A percentile compares a stretch with the other conserved stretches of the same genome.
Evolutionary conservation across 2,888 invertebrate genomes (phyloP).

Genomic region (Venusia cambrica): DNA sequence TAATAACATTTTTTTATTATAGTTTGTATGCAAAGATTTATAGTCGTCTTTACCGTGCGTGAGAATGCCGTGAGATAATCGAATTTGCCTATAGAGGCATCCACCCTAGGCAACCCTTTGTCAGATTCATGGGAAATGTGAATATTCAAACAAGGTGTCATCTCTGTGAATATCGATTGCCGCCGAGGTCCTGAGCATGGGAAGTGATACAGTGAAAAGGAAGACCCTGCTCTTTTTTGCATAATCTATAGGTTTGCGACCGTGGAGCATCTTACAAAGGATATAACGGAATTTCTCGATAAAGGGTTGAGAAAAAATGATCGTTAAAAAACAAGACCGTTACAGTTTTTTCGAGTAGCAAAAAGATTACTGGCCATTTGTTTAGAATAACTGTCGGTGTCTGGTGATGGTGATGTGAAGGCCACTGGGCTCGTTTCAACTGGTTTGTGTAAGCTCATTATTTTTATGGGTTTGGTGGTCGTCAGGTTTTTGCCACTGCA

Average conservation of each 20-base stretch:
- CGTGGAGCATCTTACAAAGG: constrained; percentile 56
- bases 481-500: constrained; percentile 11
- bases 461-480: constrained; percentile 15
- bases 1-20: constrained; percentile 74
- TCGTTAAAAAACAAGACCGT: constrained; percentile 69
- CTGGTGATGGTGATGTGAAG: constrained; percentile 28
- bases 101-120: constrained; percentile 71
- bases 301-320: constrained; percentile 64
- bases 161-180: constrained; percentile 80
- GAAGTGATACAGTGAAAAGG: constrained; percentile 76
- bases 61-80: constrained; percentile 77
- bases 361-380: constrained; percentile 58
- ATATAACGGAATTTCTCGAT: constrained; percentile 61
- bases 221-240: constrained; percentile 72
- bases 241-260: constrained; percentile 71
- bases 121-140: constrained; percentile 72
- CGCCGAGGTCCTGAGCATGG: constrained; percentile 69
- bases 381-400: constrained; percentile 33
- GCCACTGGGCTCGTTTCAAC: constrained; percentile 35
- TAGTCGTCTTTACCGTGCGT: constrained; percentile 66
- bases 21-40: constrained; percentile 78
- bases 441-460: constrained; percentile 46
- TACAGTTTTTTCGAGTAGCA: constrained; percentile 47
- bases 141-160: constrained; percentile 82
- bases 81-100: constrained; percentile 78